Percentiles rank a stretch among this genome's conserved stretches.
These are phyloP conservation scores for Mesorhabditis belari DNA, from an alignment of 2,888 invertebrate species.

Conservation along the genomic window DNA sequence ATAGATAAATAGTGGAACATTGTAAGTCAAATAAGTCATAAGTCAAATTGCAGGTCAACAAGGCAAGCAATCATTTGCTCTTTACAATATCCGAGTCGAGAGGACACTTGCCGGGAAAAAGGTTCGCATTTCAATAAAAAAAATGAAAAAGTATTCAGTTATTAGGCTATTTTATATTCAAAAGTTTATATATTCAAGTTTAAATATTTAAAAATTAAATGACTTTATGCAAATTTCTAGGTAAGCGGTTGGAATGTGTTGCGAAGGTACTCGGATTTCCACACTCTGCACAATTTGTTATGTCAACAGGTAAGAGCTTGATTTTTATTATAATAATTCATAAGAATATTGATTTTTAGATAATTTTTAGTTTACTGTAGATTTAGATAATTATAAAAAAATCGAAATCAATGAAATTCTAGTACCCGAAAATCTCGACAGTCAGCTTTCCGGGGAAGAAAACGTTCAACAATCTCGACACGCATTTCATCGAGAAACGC, in stretches of 20 bases:
- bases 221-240: neutral
- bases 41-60: slow-evolving; percentile 9
- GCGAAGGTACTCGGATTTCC: slow-evolving; percentile 84
- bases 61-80: slow-evolving; percentile 48
- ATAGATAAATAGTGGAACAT: neutral
- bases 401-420: slow-evolving; percentile 12
- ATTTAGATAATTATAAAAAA: neutral
- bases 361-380: neutral
- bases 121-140: too few species aligned
- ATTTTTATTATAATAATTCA: too few species aligned
- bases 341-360: neutral
- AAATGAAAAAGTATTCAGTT: too few species aligned
- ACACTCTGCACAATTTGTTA: slow-evolving; percentile 76
- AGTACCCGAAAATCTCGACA: slow-evolving; percentile 73
- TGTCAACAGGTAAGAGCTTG: slow-evolving; percentile 61
- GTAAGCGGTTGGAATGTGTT: slow-evolving; percentile 73
- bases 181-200: neutral
- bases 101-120: slow-evolving; percentile 19
- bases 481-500: slow-evolving; percentile 71
- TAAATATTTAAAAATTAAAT: neutral
- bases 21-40: neutral
- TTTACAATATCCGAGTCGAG: slow-evolving; percentile 48
- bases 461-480: slow-evolving; percentile 83
- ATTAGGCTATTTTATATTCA: neutral
- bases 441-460: slow-evolving; percentile 83